Evolutionary conservation across 2,113 vertebrate species (phyloP), one percentile per base, ranked within the genome.

Genomic region (Cariama cristata): DNA sequence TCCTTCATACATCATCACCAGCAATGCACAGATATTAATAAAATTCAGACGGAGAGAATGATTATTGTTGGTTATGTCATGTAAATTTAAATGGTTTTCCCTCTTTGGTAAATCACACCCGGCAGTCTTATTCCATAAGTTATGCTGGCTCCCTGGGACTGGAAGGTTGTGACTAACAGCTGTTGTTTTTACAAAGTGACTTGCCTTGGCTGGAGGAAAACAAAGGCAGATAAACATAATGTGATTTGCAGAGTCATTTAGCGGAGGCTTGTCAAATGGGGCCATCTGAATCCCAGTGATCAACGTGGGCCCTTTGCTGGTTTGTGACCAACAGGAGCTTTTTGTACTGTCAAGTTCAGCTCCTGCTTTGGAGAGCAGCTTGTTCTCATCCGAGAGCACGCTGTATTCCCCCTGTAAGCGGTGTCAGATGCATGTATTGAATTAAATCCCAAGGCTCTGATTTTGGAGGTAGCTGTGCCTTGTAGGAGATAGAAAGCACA

Each of bases 31-130:
- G 71, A 83, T 71, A 90, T 96, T 92, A 82, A 91, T 94, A 87
- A 58, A 71, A 77, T 44, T 27, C 63, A 73, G 80, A 77, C 1
- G 1, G 47, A 62, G 80, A 79, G 73, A 67, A 58, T 49, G 67
- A 91, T 95, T 90, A 86, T 83, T 67, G 35, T 72, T 85, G 86
- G 72, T 84, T 89, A 62, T 85, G 94, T 86, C 77, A 93, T 91
- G 58, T 40, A 87, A 85, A 92, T 94, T 74, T 72, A 79, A 92
- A 91, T 69, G 60, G 12, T 55, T 67, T 86, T 72, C n/a, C 49
- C 40, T 74, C 74, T 76, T 33, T 74, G 75, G 79, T 92, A 79
- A 94, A 90, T 94, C 74, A 64, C 42, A 69, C 24, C 64, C 49
- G 3, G 79, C 86, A 86, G 84, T 28, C 62, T 77, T 82, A 49